These are phyloP conservation scores for Dermatemys mawii DNA, from an alignment of 2,113 vertebrate genomes.

Conservation along the genomic window DNA sequence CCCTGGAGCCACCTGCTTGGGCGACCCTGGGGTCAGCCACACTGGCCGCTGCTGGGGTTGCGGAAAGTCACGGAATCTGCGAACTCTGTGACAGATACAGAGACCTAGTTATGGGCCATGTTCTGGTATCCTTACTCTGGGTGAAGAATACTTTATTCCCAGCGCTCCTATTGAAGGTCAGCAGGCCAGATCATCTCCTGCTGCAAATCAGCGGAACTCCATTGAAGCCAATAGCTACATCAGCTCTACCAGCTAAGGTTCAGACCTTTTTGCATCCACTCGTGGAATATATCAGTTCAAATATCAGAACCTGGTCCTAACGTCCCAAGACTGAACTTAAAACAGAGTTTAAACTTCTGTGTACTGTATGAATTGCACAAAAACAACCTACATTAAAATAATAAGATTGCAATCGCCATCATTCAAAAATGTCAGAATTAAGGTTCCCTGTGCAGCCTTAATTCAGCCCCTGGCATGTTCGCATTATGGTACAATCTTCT, in stretches of 20 bases:
- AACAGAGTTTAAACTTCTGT: background rate
- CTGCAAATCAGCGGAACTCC: background rate
- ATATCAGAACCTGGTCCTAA: background rate
- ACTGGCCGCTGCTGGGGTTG: no score
- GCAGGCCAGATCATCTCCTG: background rate
- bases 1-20: no score
- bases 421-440: background rate
- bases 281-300: background rate
- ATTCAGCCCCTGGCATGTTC: background rate
- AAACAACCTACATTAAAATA: background rate
- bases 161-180: background rate
- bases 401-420: background rate
- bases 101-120: no score
- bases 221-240: background rate
- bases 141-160: no score
- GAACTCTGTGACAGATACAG: no score
- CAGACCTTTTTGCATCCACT: background rate
- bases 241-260: background rate
- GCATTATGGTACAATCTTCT: no score
- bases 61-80: no score
- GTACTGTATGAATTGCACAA: background rate
- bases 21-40: no score
- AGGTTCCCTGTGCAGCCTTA: background rate
- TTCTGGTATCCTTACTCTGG: no score
- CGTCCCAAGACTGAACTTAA: background rate